A percentile compares a stretch with the other conserved stretches of the same genome.
phyloP scores from a whole-genome alignment of 2,888 invertebrate species.

The Emmelina monodactyla region DNA sequence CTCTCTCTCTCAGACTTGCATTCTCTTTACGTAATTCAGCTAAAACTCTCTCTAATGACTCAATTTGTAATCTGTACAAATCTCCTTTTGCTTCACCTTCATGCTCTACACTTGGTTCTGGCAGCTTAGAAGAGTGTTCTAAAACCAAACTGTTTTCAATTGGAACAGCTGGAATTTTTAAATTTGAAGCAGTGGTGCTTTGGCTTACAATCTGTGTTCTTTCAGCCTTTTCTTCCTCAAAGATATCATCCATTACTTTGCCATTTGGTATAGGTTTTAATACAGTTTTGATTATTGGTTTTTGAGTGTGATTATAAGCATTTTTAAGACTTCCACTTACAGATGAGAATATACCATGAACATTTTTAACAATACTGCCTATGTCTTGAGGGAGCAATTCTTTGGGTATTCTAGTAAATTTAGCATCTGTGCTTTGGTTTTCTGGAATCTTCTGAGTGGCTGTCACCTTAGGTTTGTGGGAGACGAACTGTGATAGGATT shows the following conservation, averaged over 20 bases:
- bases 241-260: conserved; percentile 52
- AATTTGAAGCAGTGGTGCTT: conserved; percentile 11
- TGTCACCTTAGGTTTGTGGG: conserved; percentile 36
- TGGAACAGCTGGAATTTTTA: too few species aligned
- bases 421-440: conserved; percentile 21
- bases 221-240: conserved; percentile 34
- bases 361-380: conserved; percentile 55
- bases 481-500: conserved; percentile 37
- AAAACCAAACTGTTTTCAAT: conserved; percentile 3
- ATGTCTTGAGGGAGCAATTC: conserved; percentile 49
- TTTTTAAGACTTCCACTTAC: conserved; percentile 53
- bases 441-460: conserved; percentile 43
- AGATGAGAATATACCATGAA: conserved; percentile 56
- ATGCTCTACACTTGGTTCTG: conserved; percentile 5
- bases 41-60: conserved; percentile 39
- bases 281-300: conserved; percentile 22
- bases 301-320: conserved; percentile 41
- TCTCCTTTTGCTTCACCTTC: conserved; percentile 27
- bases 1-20: conserved; percentile 29
- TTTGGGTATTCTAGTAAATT: conserved; percentile 39
- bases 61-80: conserved; percentile 35
- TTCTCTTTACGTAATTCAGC: conserved; percentile 48
- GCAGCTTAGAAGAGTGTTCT: background rate
- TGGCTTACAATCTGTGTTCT: conserved; percentile 4
- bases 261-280: conserved; percentile 34